Percentiles rank a stretch among this genome's conserved stretches.
Evolutionary conservation across 2,113 vertebrate genomes (phyloP).

Genomic region (Etheostoma cragini): DNA sequence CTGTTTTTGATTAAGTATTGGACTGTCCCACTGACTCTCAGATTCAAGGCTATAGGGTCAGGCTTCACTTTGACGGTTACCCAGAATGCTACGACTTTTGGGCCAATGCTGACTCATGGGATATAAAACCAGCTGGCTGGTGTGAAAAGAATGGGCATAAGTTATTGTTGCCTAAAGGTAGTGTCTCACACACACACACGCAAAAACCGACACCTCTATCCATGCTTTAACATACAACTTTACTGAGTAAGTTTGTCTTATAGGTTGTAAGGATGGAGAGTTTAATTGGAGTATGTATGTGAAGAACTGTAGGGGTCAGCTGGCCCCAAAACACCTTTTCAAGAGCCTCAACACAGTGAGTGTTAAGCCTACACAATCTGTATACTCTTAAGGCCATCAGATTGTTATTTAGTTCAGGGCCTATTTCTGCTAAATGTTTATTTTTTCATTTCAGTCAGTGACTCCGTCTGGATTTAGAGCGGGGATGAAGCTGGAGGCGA

Average conservation of each 20-base stretch:
- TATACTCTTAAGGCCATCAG: not conserved
- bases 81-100: constrained; percentile 93
- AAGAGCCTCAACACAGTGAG: constrained; percentile 90
- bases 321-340: constrained; percentile 92
- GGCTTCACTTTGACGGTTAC: constrained; percentile 93
- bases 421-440: not conserved
- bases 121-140: constrained; percentile 91
- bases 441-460: constrained; percentile 81
- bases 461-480: constrained; percentile 90
- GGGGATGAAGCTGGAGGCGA: constrained; percentile 94
- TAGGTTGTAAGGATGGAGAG: constrained; percentile 91
- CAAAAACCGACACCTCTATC: too few species aligned
- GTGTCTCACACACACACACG: not conserved
- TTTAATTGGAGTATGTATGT: constrained; percentile 93
- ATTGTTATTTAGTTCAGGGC: not conserved
- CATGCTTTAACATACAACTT: not conserved
- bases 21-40: constrained; percentile 42
- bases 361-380: not conserved
- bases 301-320: constrained; percentile 91
- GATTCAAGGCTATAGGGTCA: constrained; percentile 90
- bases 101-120: constrained; percentile 92
- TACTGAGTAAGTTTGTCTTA: constrained; percentile 27
- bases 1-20: not conserved
- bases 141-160: constrained; percentile 93
- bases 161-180: constrained; percentile 92